A percentile compares a stretch with the other conserved stretches of the same genome.
These are phyloP conservation scores for Drosophila borborema DNA, from an alignment of 2,888 invertebrate species.

Conservation along the genomic window DNA sequence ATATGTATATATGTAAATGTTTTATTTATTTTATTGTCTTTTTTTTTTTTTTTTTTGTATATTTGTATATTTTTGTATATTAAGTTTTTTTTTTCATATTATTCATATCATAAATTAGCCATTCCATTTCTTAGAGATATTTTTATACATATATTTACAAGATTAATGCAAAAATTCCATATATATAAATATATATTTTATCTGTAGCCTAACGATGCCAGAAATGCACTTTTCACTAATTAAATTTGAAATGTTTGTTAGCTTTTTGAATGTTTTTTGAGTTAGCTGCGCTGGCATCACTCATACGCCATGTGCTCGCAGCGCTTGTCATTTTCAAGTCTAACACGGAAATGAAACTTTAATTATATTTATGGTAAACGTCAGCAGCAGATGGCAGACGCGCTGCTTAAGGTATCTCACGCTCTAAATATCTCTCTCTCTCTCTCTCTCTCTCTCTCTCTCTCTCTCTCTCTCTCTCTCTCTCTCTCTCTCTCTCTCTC, in stretches of 20 bases:
- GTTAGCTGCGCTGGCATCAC: constrained; percentile 27
- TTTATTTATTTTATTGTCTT: no score
- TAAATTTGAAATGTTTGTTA: background rate
- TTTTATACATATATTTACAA: no score
- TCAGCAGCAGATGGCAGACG: constrained; percentile 8
- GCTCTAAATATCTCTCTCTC: background rate
- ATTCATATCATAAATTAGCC: no score
- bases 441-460: background rate
- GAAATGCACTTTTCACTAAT: background rate
- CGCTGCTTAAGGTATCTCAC: background rate
- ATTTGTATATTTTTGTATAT: no score
- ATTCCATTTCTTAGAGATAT: no score
- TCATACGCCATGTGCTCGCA: constrained; percentile 41
- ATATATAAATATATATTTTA: background rate
- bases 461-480: background rate
- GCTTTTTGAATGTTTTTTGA: background rate
- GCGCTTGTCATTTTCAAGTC: constrained; percentile 31
- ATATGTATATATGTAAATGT: no score
- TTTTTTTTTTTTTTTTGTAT: no score
- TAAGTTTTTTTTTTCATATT: no score
- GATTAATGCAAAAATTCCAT: no score
- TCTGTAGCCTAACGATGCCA: background rate
- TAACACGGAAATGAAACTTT: constrained; percentile 68
- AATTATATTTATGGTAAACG: constrained; percentile 70
- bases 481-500: no score